Evolutionary conservation across 2,888 invertebrate genomes (phyloP), one percentile per base, ranked within the genome.

Genomic region (Hedychridium roseum): DNA sequence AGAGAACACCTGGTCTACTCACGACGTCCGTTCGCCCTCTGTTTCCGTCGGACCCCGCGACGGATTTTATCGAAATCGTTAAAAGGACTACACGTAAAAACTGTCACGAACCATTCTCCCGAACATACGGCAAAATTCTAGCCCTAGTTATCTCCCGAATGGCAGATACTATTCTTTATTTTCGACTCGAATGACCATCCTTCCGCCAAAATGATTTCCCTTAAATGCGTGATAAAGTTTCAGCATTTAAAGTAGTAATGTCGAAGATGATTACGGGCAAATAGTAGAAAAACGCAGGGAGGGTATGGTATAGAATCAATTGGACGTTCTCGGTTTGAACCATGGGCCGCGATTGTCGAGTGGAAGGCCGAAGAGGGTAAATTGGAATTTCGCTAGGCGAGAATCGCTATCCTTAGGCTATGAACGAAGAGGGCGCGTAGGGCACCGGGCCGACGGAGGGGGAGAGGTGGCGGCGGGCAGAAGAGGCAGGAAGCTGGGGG

Each of bases 311-410:
- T 39, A 37, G 50, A 65, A 70, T 72, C 70, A 73, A 72, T 71
- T 65, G 69, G 59, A 64, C 65, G 68, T 70, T 74, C 73, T 73
- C 67, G 68, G 68, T 76, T 73, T 66, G 68, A 66, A 64, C 50
- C 49, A 46, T 50, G 53, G 56, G 47, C 47, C 21, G 28, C 30
- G 55, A 55, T 51, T 37, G 44, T 35, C 30, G 49, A 43, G 26
- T 44, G 36, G n/a, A 11, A 28, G 41, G 31, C n/a, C 28, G 44
- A 47, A 39, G 44, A 43, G 44, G 50, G 56, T 44, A 50, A 56
- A 56, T 56, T 56, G 56, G 50, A 55, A 56, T 55, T 54, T 55
- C 50, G 40, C 49, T 36, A 32, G 55, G 47, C 55, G 44, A 53
- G n/a, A n/a, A n/a, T n/a, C n/a, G n/a, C n/a, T n/a, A n/a, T n/a